phyloP scores from a whole-genome alignment of 2,113 vertebrate species.

The Noturus placidus region DNA sequence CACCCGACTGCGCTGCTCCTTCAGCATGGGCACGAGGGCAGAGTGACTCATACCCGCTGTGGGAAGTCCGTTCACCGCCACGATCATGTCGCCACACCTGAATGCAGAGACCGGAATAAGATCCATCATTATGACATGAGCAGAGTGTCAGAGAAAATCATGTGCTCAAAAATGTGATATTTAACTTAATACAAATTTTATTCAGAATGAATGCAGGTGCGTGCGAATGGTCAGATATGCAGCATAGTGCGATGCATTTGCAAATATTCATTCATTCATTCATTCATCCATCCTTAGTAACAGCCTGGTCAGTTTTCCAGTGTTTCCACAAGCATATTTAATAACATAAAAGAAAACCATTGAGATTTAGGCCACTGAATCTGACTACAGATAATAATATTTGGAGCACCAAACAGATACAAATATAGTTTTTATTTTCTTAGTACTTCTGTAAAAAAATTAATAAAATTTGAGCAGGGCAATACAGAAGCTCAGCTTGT shows the following conservation, averaged over 20 bases:
- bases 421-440: no score
- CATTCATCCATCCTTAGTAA: neutral
- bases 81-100: conserved; percentile 98
- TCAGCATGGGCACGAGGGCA: conserved; percentile 94
- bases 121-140: neutral
- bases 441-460: no score
- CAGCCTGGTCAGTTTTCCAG: neutral
- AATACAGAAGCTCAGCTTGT: neutral
- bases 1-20: conserved; percentile 95
- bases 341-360: neutral
- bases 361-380: neutral
- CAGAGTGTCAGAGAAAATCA: neutral
- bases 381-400: neutral
- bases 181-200: neutral
- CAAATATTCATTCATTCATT: neutral
- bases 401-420: no score
- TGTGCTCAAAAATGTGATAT: neutral
- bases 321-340: neutral
- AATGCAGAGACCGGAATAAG: conserved; percentile 42
- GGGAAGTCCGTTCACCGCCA: conserved; percentile 91
- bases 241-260: neutral
- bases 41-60: conserved; percentile 98
- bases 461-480: no score
- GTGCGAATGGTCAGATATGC: neutral
- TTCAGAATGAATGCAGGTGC: neutral